Evolutionary conservation across 2,797 vertebrate genomes (phyloP).

Genomic region (Salmo trutta): DNA sequence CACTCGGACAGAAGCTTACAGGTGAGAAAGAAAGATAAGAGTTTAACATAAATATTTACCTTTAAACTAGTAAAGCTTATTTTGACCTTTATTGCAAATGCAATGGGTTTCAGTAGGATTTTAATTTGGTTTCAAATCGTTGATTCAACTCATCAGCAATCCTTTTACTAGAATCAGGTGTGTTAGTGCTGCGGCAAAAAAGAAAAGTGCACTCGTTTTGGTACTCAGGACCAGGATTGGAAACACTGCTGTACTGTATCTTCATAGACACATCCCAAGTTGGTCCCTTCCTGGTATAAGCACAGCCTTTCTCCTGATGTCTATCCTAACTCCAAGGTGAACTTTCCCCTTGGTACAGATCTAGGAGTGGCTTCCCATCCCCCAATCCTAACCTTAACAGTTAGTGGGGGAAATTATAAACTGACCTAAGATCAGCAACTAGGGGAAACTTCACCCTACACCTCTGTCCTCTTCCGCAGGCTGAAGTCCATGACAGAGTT

Average conservation of each 20-base stretch:
- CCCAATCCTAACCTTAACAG: not conserved
- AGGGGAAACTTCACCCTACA: not conserved
- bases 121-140: not conserved
- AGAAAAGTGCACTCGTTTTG: not conserved
- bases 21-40: slow-evolving; percentile 65
- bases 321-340: not conserved
- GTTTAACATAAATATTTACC: too few species aligned
- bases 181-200: not conserved
- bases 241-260: not conserved
- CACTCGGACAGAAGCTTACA: slow-evolving; percentile 78
- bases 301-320: not conserved
- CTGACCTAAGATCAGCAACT: not conserved
- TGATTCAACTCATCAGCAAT: not conserved
- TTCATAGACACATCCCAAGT: not conserved
- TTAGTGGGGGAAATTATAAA: not conserved
- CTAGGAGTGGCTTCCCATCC: not conserved
- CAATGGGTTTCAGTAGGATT: not conserved
- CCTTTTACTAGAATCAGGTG: too few species aligned
- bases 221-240: not conserved
- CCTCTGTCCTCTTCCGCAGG: slow-evolving; percentile 58
- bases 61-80: too few species aligned
- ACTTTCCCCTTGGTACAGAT: not conserved
- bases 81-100: not conserved
- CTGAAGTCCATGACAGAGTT: slow-evolving; percentile 68
- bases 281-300: not conserved